Conservation (phyloP, 2,888 invertebrate species). For the Platypus cylindrus region DNA sequence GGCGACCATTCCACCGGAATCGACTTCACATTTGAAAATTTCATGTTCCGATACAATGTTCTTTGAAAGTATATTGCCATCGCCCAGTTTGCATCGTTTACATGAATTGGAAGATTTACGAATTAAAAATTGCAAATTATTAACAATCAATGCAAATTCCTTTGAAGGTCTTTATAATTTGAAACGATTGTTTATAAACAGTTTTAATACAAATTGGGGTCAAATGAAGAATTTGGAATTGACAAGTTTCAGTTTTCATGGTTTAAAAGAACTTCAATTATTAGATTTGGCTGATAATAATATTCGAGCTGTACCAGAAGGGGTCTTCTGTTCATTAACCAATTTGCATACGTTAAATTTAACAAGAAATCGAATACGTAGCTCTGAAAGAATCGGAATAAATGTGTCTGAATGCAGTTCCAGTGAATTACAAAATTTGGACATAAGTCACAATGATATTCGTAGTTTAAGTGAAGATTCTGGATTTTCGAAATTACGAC, state of each 20-base stretch:
- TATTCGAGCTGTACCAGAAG: conserved; percentile 65
- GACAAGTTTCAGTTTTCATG: conserved; percentile 56
- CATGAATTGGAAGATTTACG: conserved; percentile 62
- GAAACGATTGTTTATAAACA: conserved; percentile 64
- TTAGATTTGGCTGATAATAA: conserved; percentile 76
- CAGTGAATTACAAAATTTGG: conserved; percentile 60
- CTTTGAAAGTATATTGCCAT: conserved; percentile 64
- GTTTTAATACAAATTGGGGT: conserved; percentile 69
- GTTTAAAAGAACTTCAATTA: conserved; percentile 65
- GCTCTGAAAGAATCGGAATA: conserved; percentile 65
- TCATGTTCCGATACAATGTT: conserved; percentile 66
- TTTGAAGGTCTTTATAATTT: conserved; percentile 72
- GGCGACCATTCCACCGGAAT: conserved; percentile 52
- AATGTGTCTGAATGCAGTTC: conserved; percentile 48
- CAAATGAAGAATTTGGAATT: conserved; percentile 63
- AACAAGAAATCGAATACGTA: conserved; percentile 70
- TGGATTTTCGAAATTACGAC: conserved; percentile 60
- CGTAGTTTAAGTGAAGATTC: conserved; percentile 55
- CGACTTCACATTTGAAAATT: conserved; percentile 58
- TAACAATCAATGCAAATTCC: conserved; percentile 60
- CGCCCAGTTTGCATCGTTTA: conserved; percentile 51
- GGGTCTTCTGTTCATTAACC: conserved; percentile 64
- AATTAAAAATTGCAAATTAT: conserved; percentile 67
- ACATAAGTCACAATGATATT: conserved; percentile 71
- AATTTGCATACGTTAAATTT: conserved; percentile 74